Conservation (phyloP, 2,797 vertebrate species). For the Molothrus aeneus region DNA sequence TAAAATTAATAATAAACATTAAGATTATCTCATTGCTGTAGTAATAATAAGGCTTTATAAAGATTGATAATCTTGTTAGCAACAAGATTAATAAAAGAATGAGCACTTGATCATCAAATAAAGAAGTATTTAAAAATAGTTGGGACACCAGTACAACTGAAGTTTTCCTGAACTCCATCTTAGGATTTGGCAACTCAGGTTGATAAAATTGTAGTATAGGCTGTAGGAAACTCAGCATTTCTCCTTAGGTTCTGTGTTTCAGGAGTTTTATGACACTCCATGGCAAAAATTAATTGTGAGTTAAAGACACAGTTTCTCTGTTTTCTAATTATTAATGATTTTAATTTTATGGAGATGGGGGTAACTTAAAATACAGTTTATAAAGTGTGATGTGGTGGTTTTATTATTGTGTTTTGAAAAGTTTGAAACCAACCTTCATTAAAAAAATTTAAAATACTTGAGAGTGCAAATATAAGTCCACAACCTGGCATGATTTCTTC, state of each 20-base stretch:
- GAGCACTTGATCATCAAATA: neutral
- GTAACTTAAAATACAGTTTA: neutral
- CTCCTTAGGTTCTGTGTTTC: neutral
- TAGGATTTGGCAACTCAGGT: neutral
- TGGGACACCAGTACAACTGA: neutral
- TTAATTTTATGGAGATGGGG: neutral
- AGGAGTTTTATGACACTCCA: neutral
- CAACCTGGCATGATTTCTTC: neutral
- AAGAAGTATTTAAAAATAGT: neutral
- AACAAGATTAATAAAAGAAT: neutral
- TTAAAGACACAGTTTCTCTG: neutral
- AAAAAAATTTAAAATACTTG: neutral
- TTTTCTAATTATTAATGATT: neutral
- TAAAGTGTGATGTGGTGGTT: neutral
- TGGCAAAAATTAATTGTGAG: neutral
- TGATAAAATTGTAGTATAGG: neutral
- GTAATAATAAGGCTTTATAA: neutral
- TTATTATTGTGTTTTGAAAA: neutral
- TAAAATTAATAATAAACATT: constrained; percentile 3
- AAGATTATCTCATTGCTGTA: neutral
- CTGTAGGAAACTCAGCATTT: neutral
- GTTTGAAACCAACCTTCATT: neutral
- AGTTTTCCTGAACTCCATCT: neutral
- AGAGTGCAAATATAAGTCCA: neutral
- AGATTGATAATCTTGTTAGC: neutral